phyloP scores from a whole-genome alignment of 2,113 vertebrate genomes.

The Salvelinus sp. region DNA sequence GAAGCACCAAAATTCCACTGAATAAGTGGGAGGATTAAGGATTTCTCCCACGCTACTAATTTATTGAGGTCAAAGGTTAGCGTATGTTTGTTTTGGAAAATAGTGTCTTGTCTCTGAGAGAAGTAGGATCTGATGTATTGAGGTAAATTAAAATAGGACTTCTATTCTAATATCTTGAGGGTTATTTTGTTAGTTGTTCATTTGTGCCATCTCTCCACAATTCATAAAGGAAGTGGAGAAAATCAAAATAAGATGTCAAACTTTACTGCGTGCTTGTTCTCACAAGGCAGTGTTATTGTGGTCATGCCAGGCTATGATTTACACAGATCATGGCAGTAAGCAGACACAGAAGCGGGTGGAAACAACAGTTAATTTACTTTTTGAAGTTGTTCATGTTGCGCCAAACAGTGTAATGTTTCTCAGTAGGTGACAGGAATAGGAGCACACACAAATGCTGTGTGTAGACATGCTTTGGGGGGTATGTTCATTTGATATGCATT shows the following conservation, averaged over 20 bases:
- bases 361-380: too few species aligned
- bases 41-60: too few species aligned
- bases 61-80: neutral
- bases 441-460: neutral
- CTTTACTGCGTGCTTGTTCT: neutral
- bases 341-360: too few species aligned
- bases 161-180: slow-evolving; percentile 18
- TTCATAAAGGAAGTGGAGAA: neutral
- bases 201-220: slow-evolving; percentile 7
- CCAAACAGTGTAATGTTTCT: neutral
- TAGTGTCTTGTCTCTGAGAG: slow-evolving; percentile 11
- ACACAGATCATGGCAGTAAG: neutral
- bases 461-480: too few species aligned
- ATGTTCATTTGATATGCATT: too few species aligned
- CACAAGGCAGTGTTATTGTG: neutral
- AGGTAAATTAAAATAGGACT: neutral
- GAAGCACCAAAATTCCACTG: too few species aligned
- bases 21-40: neutral
- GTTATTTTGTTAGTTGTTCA: slow-evolving; percentile 13
- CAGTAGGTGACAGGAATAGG: neutral
- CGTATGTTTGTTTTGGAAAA: neutral
- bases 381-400: too few species aligned
- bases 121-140: neutral
- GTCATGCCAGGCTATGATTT: neutral
- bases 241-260: neutral